These are phyloP conservation scores for Cyclophora albipunctata DNA, from an alignment of 2,888 invertebrate genomes.

Conservation along the genomic window DNA sequence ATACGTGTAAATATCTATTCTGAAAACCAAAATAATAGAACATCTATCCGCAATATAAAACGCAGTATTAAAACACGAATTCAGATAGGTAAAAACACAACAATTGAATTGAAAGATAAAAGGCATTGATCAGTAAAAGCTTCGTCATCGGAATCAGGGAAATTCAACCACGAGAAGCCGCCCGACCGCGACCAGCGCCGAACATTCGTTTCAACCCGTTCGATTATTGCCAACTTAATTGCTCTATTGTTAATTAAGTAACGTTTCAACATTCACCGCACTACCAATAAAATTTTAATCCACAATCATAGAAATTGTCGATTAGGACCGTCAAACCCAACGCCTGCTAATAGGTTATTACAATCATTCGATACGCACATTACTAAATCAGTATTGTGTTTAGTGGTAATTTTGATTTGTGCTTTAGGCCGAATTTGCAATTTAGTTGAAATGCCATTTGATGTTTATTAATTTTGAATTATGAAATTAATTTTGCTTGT, in stretches of 20 bases:
- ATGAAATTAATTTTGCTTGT: conserved; percentile 5
- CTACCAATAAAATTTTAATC: conserved; percentile 8
- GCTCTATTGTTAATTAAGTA: conserved; percentile 74
- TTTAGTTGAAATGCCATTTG: conserved; percentile 16
- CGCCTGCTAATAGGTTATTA: conserved; percentile 9
- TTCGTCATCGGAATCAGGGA: conserved; percentile 64
- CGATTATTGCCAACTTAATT: conserved; percentile 54
- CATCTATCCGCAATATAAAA: too few relatives aligned
- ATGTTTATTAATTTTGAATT: conserved; percentile 12
- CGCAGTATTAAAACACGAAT: too few relatives aligned
- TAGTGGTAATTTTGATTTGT: conserved; percentile 21
- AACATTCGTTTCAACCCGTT: conserved; percentile 55
- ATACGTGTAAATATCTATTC: too few relatives aligned
- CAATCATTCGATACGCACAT: conserved; percentile 15
- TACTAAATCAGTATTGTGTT: conserved; percentile 20
- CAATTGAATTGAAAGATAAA: conserved; percentile 20
- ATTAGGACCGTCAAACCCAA: conserved; percentile 2
- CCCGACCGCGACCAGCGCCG: conserved; percentile 15
- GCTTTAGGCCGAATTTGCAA: conserved; percentile 18
- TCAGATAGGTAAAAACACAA: conserved; percentile 5
- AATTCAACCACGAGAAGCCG: conserved; percentile 39
- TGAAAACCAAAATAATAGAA: too few relatives aligned
- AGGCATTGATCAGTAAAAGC: conserved; percentile 52
- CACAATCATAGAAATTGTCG: conserved; percentile 11
- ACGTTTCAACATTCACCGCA: conserved; percentile 47